Evolutionary conservation across 2,888 invertebrate genomes (phyloP).

Genomic region (Xestoiulus laeticollis): DNA sequence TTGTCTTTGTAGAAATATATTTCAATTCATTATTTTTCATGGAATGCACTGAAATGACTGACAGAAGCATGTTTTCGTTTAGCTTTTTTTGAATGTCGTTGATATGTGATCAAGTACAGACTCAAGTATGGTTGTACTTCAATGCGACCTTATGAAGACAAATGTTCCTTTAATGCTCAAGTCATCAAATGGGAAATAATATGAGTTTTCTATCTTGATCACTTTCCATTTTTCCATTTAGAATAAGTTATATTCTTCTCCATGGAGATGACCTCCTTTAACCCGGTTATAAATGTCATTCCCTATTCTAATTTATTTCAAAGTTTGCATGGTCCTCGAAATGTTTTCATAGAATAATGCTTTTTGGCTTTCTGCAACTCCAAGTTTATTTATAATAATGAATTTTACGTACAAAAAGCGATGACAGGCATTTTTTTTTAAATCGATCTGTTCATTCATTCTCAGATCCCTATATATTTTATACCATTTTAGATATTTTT

Average conservation of each 20-base stretch:
- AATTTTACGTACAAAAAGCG: slow-evolving; percentile 9
- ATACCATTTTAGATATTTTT: neutral
- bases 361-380: neutral
- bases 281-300: neutral
- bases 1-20: no score
- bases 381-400: neutral
- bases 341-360: neutral
- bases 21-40: no score
- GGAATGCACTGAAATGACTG: no score
- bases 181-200: neutral
- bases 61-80: no score
- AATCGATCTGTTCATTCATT: slow-evolving; percentile 7
- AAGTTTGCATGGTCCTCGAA: neutral
- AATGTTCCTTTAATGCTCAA: neutral
- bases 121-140: neutral
- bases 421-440: slow-evolving; percentile 28
- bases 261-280: neutral
- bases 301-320: slow-evolving; percentile 8
- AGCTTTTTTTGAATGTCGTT: no score
- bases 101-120: no score
- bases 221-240: neutral
- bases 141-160: neutral
- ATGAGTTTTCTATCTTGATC: neutral
- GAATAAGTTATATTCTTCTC: neutral
- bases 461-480: neutral